Evolutionary conservation across 1,140 invertebrate genomes (phyloP), one percentile per base, ranked within the genome.

Genomic region (Rhyzopertha dominica): DNA sequence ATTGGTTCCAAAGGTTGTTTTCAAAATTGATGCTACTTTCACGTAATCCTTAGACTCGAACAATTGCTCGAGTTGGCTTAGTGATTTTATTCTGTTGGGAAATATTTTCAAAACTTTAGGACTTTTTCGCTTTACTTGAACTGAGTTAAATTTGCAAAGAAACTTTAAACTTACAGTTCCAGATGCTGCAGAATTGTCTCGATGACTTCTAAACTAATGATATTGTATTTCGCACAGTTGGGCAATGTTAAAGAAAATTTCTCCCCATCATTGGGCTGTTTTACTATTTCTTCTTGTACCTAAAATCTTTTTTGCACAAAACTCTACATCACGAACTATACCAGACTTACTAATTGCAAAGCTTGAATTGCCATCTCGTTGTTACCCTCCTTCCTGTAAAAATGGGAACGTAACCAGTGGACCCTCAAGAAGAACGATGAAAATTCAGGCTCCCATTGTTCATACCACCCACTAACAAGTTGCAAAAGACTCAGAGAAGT

Each of bases 1-100:
- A 43, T 66, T 70, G 44, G 45, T 43, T 30, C 36, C 36, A 40
- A 67, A 67, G 8, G 67, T 62, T 66, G 82, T 76, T 57, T 76
- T 75, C 36, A 87, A 66, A 52, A 85, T 80, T 3, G 66, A 61
- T 5, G 79, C 66, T 0, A 85, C 71, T 55, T 84, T 77, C n/a
- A 74, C 63, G 60, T 80, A 85, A 41, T 74, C 72, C 46, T 79
- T 72, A 5, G 72, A 65, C 4, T 80, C 72, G 57, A 79, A 81
- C 1, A 85, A 62, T 41, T 74, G 70, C 55, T 80, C 69, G 4
- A 80, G 69, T 47, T 72, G 66, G 5, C 68, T 64, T 3, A 80
- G 57, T 36, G 74, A 75, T 43, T 74, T 70, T n/a, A 75, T 70
- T 47, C 74, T 72, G 26, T n/a, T 56, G 61, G 24, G 56, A 43